A percentile compares a stretch with the other conserved stretches of the same genome.
These are phyloP conservation scores for Eptatretus atami DNA, from an alignment of 2,797 vertebrate species.

Conservation along the genomic window DNA sequence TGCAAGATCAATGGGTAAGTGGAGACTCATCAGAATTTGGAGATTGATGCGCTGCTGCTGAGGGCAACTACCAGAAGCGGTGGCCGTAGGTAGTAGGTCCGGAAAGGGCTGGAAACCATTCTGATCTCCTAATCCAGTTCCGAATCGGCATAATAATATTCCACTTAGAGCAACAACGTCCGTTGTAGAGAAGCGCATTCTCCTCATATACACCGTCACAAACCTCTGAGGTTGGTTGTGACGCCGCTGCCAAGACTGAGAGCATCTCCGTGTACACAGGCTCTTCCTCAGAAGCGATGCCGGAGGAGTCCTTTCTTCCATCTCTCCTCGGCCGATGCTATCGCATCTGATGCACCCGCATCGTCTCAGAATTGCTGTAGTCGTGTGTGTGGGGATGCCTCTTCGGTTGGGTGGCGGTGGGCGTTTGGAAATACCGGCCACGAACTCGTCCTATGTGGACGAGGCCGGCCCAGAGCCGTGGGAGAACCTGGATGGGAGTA, in stretches of 20 bases:
- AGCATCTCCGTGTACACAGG: slow-evolving; percentile 99
- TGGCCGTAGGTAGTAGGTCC: slow-evolving; percentile 63
- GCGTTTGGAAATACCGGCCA: slow-evolving; percentile 20
- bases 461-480: slow-evolving; percentile 24
- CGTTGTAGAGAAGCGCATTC: slow-evolving; percentile 78
- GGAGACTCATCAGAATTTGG: slow-evolving; percentile 93
- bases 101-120: slow-evolving; percentile 92
- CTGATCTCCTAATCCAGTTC: slow-evolving; percentile 50
- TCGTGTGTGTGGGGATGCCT: slow-evolving; percentile 86
- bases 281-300: slow-evolving; percentile 31
- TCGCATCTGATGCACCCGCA: slow-evolving; percentile 25
- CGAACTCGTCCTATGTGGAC: slow-evolving; percentile 88
- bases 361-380: slow-evolving; percentile 94
- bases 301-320: background rate
- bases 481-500: slow-evolving; percentile 7
- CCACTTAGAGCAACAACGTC: slow-evolving; percentile 38
- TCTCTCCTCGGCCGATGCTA: background rate
- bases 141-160: slow-evolving; percentile 57
- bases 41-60: slow-evolving; percentile 66
- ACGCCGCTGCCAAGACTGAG: background rate
- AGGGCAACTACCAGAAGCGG: slow-evolving; percentile 78
- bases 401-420: slow-evolving; percentile 93
- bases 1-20: slow-evolving; percentile 57
- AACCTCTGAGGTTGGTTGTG: slow-evolving; percentile 20
- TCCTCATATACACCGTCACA: slow-evolving; percentile 89